Percentiles rank a stretch among this genome's conserved stretches.
Conservation (phyloP, 2,888 invertebrate genomes). For the Mayetiola destructor region DNA sequence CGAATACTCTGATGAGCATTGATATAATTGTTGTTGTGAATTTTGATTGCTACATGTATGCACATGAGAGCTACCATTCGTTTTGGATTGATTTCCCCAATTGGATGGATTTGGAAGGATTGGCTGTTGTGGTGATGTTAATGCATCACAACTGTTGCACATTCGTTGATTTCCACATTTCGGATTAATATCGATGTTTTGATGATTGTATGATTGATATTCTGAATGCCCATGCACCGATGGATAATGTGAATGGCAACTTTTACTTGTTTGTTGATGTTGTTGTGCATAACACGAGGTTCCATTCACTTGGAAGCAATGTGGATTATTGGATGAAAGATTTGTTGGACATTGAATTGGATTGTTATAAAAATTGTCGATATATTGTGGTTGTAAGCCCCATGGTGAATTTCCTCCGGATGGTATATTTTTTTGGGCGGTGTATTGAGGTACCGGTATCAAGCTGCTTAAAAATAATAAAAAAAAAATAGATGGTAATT, state of each 20-base stretch:
- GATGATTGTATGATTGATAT: constrained; percentile 32
- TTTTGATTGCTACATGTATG: constrained; percentile 25
- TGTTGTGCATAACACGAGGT: constrained; percentile 14
- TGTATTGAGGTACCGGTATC: background rate
- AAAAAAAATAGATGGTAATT: background rate
- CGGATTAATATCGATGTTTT: constrained; percentile 24
- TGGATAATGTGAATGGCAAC: constrained; percentile 34
- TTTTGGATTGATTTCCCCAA: background rate
- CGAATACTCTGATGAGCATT: constrained; percentile 37
- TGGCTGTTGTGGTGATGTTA: constrained; percentile 33
- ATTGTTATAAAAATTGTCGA: constrained; percentile 31
- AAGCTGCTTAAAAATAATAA: background rate
- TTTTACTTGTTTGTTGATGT: constrained; percentile 22
- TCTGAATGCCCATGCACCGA: constrained; percentile 31
- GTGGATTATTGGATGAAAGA: constrained; percentile 18
- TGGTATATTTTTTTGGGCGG: constrained; percentile 1
- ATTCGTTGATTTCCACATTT: constrained; percentile 28
- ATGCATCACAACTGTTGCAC: constrained; percentile 34
- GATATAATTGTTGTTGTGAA: constrained; percentile 27
- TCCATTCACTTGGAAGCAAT: constrained; percentile 25
- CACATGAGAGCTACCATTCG: background rate
- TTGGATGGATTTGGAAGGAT: constrained; percentile 24
- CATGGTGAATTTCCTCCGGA: constrained; percentile 29
- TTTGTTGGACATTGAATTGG: constrained; percentile 21
- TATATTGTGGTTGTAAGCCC: constrained; percentile 26